A percentile compares a stretch with the other conserved stretches of the same genome.
phyloP scores from a whole-genome alignment of 2,113 vertebrate genomes.

The Anarhynchus alexandrinus region DNA sequence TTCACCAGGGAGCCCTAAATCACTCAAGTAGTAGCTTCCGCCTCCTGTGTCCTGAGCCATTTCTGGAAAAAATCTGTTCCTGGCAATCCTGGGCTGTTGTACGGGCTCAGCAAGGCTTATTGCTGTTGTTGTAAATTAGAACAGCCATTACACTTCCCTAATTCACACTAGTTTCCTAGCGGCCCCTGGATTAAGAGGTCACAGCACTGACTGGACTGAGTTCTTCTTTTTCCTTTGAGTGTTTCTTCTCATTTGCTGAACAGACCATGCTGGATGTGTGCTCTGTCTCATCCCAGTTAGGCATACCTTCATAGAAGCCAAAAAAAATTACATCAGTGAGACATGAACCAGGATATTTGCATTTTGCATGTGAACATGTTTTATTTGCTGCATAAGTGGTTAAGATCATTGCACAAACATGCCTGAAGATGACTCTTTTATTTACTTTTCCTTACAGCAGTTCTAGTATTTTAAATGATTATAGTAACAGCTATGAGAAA shows the following conservation, averaged over 20 bases:
- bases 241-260: not conserved
- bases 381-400: not conserved
- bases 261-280: not conserved
- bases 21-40: not conserved
- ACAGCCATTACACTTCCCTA: not conserved
- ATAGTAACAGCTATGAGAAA: constrained; percentile 13
- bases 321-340: not conserved
- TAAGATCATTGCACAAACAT: constrained; percentile 17
- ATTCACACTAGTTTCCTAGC: not conserved
- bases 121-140: not conserved
- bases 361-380: not conserved
- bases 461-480: constrained; percentile 15
- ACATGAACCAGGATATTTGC: not conserved
- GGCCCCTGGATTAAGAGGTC: not conserved
- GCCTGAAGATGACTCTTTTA: not conserved
- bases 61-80: not conserved
- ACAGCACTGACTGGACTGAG: not conserved
- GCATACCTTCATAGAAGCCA: not conserved
- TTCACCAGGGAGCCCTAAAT: not conserved
- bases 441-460: constrained; percentile 7
- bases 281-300: not conserved
- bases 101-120: not conserved
- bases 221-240: not conserved
- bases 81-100: not conserved
- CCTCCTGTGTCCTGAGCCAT: not conserved